These are phyloP conservation scores for Erpornis zantholeuca DNA, from an alignment of 2,113 vertebrate species.

Conservation along the genomic window DNA sequence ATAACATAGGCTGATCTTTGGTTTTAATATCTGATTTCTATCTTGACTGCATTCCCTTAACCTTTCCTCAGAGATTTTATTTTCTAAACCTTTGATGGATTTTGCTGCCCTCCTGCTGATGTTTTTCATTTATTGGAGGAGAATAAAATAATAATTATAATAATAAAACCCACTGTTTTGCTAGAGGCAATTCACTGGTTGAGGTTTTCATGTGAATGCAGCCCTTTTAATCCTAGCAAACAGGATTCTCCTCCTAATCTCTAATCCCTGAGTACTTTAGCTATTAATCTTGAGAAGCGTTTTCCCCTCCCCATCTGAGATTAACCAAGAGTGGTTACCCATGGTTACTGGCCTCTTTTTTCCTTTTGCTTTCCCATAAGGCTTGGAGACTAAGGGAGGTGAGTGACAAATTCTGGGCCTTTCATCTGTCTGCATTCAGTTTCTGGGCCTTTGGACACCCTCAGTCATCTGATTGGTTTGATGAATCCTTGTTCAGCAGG, in stretches of 20 bases:
- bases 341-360: conserved; percentile 8
- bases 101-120: conserved; percentile 55
- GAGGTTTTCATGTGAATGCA: conserved; percentile 60
- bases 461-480: neutral
- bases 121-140: conserved; percentile 37
- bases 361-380: neutral
- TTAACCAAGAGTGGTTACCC: conserved; percentile 43
- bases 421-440: neutral
- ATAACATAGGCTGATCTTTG: conserved; percentile 33
- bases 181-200: conserved; percentile 41
- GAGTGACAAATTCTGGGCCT: neutral
- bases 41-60: conserved; percentile 59
- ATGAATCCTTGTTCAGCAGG: neutral
- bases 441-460: neutral
- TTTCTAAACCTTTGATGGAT: conserved; percentile 60
- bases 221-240: conserved; percentile 59
- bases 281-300: conserved; percentile 60
- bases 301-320: conserved; percentile 39
- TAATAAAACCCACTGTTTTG: conserved; percentile 18
- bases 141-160: conserved; percentile 58
- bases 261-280: conserved; percentile 57
- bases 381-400: neutral
- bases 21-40: conserved; percentile 58
- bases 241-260: conserved; percentile 59
- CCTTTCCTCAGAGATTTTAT: conserved; percentile 41